phyloP scores from a whole-genome alignment of 2,888 invertebrate genomes.

The Barypeithes pellucidus region DNA sequence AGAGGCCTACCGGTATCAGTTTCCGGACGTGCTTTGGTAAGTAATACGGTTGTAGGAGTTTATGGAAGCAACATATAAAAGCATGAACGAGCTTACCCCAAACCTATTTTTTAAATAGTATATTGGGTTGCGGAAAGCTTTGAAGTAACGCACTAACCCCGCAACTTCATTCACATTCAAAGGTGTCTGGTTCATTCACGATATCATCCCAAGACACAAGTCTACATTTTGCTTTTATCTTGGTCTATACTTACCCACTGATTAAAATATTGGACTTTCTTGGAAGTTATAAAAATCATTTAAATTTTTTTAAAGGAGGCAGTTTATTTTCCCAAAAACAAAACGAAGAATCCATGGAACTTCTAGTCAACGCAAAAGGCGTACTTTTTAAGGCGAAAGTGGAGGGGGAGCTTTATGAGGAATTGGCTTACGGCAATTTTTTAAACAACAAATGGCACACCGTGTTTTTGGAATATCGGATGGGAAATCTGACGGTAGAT shows the following conservation, averaged over 20 bases:
- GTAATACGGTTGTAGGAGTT: not conserved
- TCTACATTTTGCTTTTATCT: too few species aligned
- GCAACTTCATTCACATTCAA: too few species aligned
- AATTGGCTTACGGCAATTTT: constrained; percentile 78
- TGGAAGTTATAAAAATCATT: not conserved
- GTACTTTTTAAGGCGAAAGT: constrained; percentile 72
- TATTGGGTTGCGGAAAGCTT: too few species aligned
- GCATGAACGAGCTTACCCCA: too few species aligned
- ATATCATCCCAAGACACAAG: too few species aligned
- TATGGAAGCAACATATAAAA: too few species aligned
- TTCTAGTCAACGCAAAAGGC: constrained; percentile 69
- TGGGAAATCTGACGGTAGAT: constrained; percentile 75
- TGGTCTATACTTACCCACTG: too few species aligned
- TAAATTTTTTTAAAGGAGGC: constrained; percentile 72
- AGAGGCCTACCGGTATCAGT: constrained; percentile 86
- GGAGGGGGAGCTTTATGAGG: constrained; percentile 73
- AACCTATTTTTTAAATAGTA: too few species aligned
- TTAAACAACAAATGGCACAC: constrained; percentile 89
- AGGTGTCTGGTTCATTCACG: too few species aligned
- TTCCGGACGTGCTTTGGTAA: constrained; percentile 83
- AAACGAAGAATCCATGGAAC: constrained; percentile 71
- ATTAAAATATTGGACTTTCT: too few species aligned
- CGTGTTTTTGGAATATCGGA: constrained; percentile 77
- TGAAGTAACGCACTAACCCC: too few species aligned
- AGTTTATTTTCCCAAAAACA: constrained; percentile 81